Evolutionary conservation across 2,888 invertebrate genomes (phyloP), one percentile per base, ranked within the genome.

Genomic region (Agonopterix heracliana): DNA sequence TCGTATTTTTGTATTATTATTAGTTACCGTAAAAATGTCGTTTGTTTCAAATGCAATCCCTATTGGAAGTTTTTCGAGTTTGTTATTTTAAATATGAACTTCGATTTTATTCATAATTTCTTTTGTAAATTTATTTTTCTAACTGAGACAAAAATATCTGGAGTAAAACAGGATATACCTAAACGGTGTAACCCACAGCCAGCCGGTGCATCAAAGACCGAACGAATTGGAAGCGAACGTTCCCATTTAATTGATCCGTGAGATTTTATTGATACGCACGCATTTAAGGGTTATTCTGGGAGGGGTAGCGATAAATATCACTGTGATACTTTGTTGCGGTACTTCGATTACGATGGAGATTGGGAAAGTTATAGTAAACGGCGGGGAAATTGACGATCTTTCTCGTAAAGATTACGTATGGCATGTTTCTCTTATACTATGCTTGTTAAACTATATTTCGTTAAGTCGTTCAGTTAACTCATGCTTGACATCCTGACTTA

Each of bases 181-280:
- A 52, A 56, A 56, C 52, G 53, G 61, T 66, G 61, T 67, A 58
- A 63, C 50, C 50, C 45, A 36, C 12, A n/a, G 36, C 41, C 40
- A 50, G 46, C 44, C 42, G 57, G 56, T 46, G 51, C 50, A 54
- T 54, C 54, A 55, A 52, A 55, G 54, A 40, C 34, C 42, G 47
- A 10, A 5, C 41, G 49, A 48, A 46, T 47, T 45, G 50, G 51
- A 49, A 35, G 48, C 50, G 48, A 53, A 13, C 38, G 47, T 41
- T 41, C 43, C 49, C 45, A 9, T 53, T 52, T 58, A 58, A 56
- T 58, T 54, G 54, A 54, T 53, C 54, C 44, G 46, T 54, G 54
- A 54, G 55, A 54, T 54, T 50, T 51, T 48, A 56, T 53, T 49
- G 54, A 58, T 54, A 54, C 44, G 45, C 46, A 51, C 52, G 41